phyloP scores from a whole-genome alignment of 2,888 invertebrate species.

The Drosophila anomelani region DNA sequence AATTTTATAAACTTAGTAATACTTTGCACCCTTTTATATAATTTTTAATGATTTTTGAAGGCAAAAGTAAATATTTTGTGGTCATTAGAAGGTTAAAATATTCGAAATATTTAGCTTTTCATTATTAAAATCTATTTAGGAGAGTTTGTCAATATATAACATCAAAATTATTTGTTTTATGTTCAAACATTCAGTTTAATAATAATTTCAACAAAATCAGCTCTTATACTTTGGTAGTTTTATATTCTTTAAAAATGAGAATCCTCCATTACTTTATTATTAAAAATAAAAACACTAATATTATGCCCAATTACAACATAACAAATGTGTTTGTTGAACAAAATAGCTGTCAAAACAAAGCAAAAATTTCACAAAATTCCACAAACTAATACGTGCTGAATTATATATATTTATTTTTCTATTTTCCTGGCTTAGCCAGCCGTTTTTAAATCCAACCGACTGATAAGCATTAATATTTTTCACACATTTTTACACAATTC shows the following conservation, averaged over 20 bases:
- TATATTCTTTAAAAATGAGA: neutral
- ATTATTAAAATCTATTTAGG: neutral
- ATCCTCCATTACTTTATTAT: neutral
- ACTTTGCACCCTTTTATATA: neutral
- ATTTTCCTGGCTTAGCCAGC: constrained; percentile 4
- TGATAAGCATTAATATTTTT: constrained; percentile 11
- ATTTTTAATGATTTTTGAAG: no score
- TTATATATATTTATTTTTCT: neutral
- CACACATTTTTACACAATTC: constrained; percentile 14
- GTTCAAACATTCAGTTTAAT: neutral
- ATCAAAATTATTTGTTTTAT: no score
- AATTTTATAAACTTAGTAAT: no score
- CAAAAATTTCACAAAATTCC: neutral
- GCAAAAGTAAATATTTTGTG: neutral
- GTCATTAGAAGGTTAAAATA: neutral
- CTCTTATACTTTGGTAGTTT: neutral
- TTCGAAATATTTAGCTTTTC: neutral
- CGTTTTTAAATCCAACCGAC: constrained; percentile 9
- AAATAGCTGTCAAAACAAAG: constrained; percentile 28
- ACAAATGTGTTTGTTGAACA: constrained; percentile 6
- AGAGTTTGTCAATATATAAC: neutral
- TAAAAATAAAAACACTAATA: neutral
- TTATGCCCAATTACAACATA: neutral
- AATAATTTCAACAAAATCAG: neutral
- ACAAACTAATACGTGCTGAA: neutral